Percentiles rank a stretch among this genome's conserved stretches.
Conservation (phyloP, 1,140 invertebrate genomes). For the Drosophila funebris region DNA sequence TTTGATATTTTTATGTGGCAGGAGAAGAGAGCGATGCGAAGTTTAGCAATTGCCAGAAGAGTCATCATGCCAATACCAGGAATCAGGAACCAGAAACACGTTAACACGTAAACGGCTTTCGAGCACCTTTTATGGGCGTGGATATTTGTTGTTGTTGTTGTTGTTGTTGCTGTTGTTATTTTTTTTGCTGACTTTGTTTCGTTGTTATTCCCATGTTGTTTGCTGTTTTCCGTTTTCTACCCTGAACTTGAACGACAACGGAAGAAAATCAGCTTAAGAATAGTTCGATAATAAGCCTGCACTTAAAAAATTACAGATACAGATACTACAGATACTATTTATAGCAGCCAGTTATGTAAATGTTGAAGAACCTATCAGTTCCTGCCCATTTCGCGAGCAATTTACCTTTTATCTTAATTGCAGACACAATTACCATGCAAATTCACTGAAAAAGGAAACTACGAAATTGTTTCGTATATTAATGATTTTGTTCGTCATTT, state of each 20-base stretch:
- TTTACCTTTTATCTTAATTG: constrained; percentile 37
- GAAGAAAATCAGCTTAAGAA: constrained; percentile 62
- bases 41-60: constrained; percentile 12
- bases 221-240: constrained; percentile 35
- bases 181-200: constrained; percentile 37
- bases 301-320: constrained; percentile 1
- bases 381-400: neutral
- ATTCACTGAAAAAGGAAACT: constrained; percentile 7
- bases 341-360: constrained; percentile 19
- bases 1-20: constrained; percentile 22
- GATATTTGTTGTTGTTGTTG: constrained; percentile 35
- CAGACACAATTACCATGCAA: constrained; percentile 29
- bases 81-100: constrained; percentile 43
- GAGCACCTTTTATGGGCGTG: constrained; percentile 50
- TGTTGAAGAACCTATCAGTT: neutral
- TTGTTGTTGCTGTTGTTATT: constrained; percentile 26
- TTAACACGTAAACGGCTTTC: constrained; percentile 58
- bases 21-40: neutral
- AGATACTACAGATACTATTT: neutral
- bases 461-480: neutral
- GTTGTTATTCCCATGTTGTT: constrained; percentile 13
- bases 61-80: constrained; percentile 46
- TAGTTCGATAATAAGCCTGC: constrained; percentile 60
- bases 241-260: constrained; percentile 68
- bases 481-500: neutral